phyloP scores from a whole-genome alignment of 2,113 vertebrate genomes.

The Gobio gobio region DNA sequence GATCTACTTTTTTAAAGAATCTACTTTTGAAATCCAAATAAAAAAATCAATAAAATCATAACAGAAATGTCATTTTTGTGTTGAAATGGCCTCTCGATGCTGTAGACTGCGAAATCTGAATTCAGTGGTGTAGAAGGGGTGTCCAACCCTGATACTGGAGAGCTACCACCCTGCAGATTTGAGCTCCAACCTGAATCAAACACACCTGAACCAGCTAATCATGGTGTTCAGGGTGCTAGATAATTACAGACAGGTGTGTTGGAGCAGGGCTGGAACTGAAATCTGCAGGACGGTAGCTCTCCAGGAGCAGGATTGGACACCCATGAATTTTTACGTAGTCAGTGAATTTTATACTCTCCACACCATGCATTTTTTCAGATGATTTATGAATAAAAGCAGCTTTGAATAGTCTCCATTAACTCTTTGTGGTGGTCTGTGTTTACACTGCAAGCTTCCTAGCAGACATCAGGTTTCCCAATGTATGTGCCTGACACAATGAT shows the following conservation, averaged over 20 bases:
- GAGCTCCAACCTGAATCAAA: too few relatives aligned
- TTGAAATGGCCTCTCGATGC: not conserved
- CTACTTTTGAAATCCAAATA: not conserved
- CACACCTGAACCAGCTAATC: too few relatives aligned
- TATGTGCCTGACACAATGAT: not conserved
- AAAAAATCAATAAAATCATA: not conserved
- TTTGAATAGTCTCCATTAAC: constrained; percentile 1
- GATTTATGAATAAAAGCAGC: not conserved
- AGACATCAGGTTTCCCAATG: constrained; percentile 10
- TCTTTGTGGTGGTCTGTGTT: not conserved
- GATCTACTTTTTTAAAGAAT: not conserved
- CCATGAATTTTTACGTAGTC: not conserved
- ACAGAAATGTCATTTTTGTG: not conserved
- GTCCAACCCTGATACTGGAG: too few relatives aligned
- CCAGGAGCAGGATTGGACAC: too few relatives aligned
- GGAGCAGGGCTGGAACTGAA: too few relatives aligned
- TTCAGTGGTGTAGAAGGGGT: not conserved
- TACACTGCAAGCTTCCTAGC: constrained; percentile 11
- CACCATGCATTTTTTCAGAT: not conserved
- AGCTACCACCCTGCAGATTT: too few relatives aligned
- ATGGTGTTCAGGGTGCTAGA: too few relatives aligned
- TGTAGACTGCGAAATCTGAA: not conserved
- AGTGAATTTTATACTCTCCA: not conserved
- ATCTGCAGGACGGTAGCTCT: too few relatives aligned
- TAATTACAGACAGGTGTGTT: too few relatives aligned